Evolutionary conservation across 2,113 vertebrate genomes (phyloP).

Genomic region (Gambusia affinis): DNA sequence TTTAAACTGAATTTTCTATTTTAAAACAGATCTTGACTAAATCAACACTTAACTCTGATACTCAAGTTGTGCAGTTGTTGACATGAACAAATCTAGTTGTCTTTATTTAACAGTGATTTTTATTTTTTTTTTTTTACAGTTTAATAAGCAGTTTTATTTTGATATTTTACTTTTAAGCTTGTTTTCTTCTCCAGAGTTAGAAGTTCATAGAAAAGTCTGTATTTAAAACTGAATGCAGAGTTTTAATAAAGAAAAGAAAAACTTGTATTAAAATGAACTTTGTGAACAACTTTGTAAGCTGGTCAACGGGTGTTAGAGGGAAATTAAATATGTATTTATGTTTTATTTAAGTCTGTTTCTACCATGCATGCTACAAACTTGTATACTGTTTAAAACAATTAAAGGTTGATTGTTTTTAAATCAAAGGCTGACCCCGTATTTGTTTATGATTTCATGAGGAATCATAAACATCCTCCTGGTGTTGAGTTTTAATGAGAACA

Average conservation of each 20-base stretch:
- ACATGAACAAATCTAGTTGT: constrained; percentile 8
- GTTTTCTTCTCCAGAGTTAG: background rate
- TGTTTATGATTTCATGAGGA: background rate
- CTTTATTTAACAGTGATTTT: too few species aligned
- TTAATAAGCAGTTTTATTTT: background rate
- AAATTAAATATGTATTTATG: constrained; percentile 69
- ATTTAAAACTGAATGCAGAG: background rate
- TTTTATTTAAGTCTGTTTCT: constrained; percentile 75
- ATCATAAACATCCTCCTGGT: background rate
- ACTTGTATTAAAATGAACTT: constrained; percentile 4
- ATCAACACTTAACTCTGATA: background rate
- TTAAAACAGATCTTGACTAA: background rate
- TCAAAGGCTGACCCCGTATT: background rate
- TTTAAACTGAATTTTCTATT: background rate
- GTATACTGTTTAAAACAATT: constrained; percentile 64
- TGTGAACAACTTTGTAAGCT: constrained; percentile 24
- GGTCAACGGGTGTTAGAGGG: constrained; percentile 27
- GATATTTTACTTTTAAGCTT: background rate
- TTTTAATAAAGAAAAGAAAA: background rate
- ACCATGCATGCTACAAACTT: constrained; percentile 67
- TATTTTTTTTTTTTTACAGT: background rate
- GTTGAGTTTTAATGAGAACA: background rate
- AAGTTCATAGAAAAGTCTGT: background rate
- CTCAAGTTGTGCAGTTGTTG: background rate
- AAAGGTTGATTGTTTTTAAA: constrained; percentile 53